phyloP scores from a whole-genome alignment of 2,797 vertebrate genomes.

The Anableps anableps region DNA sequence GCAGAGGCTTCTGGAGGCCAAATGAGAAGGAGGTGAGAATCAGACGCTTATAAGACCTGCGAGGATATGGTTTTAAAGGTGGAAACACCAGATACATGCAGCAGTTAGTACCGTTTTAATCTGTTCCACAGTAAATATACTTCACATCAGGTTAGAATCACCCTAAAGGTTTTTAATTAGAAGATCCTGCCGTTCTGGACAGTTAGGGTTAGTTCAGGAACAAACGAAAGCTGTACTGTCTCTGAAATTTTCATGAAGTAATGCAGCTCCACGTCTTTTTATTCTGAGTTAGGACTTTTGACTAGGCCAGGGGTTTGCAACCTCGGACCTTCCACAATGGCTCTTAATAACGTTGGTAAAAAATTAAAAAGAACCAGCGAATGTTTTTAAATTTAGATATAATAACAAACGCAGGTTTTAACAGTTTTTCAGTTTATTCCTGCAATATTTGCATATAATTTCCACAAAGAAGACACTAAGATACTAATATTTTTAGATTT shows the following conservation, averaged over 20 bases:
- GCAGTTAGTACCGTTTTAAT: background rate
- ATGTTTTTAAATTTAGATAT: too few species aligned
- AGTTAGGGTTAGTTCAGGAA: background rate
- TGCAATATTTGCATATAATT: too few species aligned
- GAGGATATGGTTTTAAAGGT: background rate
- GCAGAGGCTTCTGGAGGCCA: constrained; percentile 87
- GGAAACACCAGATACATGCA: background rate
- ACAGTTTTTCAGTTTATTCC: too few species aligned
- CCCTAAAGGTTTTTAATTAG: too few species aligned
- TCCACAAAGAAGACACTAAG: too few species aligned
- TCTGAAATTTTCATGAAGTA: background rate
- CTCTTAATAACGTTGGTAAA: too few species aligned
- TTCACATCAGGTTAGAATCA: background rate
- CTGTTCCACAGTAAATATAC: background rate
- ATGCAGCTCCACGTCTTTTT: background rate
- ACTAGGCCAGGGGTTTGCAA: too few species aligned
- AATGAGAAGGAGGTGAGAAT: background rate
- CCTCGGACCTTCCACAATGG: too few species aligned
- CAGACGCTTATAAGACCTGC: background rate
- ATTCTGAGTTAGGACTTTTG: too few species aligned
- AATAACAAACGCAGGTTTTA: too few species aligned
- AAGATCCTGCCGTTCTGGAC: background rate
- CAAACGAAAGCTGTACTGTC: background rate
- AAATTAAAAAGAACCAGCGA: too few species aligned
- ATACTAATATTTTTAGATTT: too few species aligned